These are phyloP conservation scores for Eurytoma californica DNA, from an alignment of 2,888 invertebrate species.

Conservation along the genomic window DNA sequence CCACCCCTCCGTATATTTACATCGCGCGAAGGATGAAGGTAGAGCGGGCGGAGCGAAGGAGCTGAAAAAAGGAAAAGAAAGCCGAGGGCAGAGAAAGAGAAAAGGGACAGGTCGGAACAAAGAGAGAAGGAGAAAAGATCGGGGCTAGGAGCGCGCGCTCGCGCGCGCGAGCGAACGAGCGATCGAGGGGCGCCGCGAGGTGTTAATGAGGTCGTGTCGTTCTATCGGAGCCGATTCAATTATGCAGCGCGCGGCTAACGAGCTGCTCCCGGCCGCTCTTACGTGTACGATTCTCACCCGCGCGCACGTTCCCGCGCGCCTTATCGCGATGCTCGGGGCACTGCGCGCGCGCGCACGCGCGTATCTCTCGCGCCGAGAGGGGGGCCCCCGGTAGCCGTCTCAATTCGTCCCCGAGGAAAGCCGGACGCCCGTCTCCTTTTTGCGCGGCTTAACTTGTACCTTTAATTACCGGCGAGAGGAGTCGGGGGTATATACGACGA, in stretches of 20 bases:
- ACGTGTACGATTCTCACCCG: slow-evolving; percentile 63
- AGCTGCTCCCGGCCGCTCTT: slow-evolving; percentile 61
- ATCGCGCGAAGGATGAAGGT: too few relatives aligned
- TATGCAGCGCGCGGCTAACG: slow-evolving; percentile 67
- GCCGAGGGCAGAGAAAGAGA: slow-evolving; percentile 19
- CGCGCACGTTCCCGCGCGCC: slow-evolving; percentile 9
- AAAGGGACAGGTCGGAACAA: neutral
- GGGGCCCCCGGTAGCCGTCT: slow-evolving; percentile 19
- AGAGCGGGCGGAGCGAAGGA: too few relatives aligned
- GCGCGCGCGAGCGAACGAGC: slow-evolving; percentile 64
- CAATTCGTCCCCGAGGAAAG: slow-evolving; percentile 29
- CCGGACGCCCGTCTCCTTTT: slow-evolving; percentile 2
- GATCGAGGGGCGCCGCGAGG: slow-evolving; percentile 63
- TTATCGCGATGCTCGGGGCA: neutral
- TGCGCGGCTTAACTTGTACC: slow-evolving; percentile 35
- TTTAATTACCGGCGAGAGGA: slow-evolving; percentile 32
- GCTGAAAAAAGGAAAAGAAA: neutral
- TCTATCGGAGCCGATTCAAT: slow-evolving; percentile 72
- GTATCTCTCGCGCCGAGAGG: too few relatives aligned
- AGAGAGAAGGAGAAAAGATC: neutral
- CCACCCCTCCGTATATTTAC: too few relatives aligned
- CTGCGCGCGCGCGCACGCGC: too few relatives aligned
- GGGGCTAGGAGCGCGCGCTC: slow-evolving; percentile 54
- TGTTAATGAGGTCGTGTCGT: slow-evolving; percentile 75
- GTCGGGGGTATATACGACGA: too few relatives aligned